Base-by-base conservation (phyloP, 2,797 vertebrate genomes). In the Enteromius anoplus region DNA sequence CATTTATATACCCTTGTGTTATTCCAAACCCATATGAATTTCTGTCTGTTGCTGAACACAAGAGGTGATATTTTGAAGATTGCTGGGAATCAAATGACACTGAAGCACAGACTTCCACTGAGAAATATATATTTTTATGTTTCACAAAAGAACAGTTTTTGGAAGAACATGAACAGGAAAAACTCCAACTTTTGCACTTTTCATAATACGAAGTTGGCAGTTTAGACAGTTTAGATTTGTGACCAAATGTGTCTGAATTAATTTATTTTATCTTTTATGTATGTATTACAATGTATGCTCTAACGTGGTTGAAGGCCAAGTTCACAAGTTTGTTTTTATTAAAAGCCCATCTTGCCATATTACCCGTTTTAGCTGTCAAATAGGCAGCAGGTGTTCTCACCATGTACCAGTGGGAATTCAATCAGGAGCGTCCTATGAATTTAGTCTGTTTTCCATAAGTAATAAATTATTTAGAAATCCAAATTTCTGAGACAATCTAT, bases 311-410 rank as follows among this genome's bases (percentile, higher is more conserved):
- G 17, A 29, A 71, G 26, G 42, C 47, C 7, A 71, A 71, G 7
- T 70, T 70, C 0, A 3, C 7, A 17, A 26, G 3, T 49, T 29
- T 0, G 1, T 26, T 47, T 55, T 70, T 26, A 29, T 17, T 70
- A 47, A 47, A 71, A 71, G 6, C 40, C 5, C 40, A 45, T 45
- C 40, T 69, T 69, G 66, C n/a, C 40, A 69, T 40, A 47, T 15
- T 47, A 71, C 69, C 42, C 34, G 8, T 71, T 32, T 73, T 32
- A 73, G 29, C 70, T 53, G 17, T 53, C 11, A 34, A 73, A 53
- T 73, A 34, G 19, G 17, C 10, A 73, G 17, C 17, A 53, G 70
- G 26, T 51, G 23, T 49, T 71, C 69, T 49, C 23, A 11, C 66
- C 40, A 69, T 69, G n/a, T 49, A 19, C 23, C 45, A 49, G 11